Percentiles rank a stretch among this genome's conserved stretches.
phyloP scores from a whole-genome alignment of 2,888 invertebrate genomes.

The Scelioninae gen. 1 region DNA sequence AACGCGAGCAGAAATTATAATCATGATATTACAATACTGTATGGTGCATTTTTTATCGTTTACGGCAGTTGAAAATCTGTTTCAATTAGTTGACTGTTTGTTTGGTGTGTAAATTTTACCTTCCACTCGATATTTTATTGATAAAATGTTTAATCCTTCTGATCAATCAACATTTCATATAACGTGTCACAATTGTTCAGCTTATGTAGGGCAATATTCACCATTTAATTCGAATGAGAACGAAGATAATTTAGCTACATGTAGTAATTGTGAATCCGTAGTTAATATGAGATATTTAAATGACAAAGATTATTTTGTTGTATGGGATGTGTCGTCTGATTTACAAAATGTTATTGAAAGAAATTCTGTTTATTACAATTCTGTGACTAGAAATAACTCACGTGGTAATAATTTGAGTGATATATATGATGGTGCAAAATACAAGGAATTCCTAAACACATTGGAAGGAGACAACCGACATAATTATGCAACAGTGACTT shows the following conservation, averaged over 20 bases:
- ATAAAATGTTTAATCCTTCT: not conserved
- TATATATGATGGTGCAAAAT: constrained; percentile 52
- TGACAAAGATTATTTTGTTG: constrained; percentile 28
- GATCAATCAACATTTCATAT: not conserved
- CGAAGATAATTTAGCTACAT: not conserved
- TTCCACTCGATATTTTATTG: constrained; percentile 1
- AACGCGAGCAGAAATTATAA: constrained; percentile 8
- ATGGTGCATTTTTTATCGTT: constrained; percentile 1
- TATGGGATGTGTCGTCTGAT: constrained; percentile 22
- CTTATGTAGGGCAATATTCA: constrained; percentile 1
- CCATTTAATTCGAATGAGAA: not conserved
- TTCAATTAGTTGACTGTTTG: constrained; percentile 6
- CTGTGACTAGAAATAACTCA: constrained; percentile 14
- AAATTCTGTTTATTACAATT: constrained; percentile 39
- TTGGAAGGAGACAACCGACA: constrained; percentile 39
- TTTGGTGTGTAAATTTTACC: constrained; percentile 9
- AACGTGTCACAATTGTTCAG: not conserved
- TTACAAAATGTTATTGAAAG: constrained; percentile 21
- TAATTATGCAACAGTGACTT: constrained; percentile 42
- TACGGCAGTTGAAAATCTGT: constrained; percentile 6
- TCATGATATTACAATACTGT: constrained; percentile 2
- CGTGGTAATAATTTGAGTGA: constrained; percentile 2
- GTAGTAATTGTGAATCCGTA: constrained; percentile 7
- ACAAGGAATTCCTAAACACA: constrained; percentile 43
- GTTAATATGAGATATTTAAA: not conserved